Evolutionary conservation across 2,113 vertebrate genomes (phyloP).

Genomic region (Cinclus cinclus): DNA sequence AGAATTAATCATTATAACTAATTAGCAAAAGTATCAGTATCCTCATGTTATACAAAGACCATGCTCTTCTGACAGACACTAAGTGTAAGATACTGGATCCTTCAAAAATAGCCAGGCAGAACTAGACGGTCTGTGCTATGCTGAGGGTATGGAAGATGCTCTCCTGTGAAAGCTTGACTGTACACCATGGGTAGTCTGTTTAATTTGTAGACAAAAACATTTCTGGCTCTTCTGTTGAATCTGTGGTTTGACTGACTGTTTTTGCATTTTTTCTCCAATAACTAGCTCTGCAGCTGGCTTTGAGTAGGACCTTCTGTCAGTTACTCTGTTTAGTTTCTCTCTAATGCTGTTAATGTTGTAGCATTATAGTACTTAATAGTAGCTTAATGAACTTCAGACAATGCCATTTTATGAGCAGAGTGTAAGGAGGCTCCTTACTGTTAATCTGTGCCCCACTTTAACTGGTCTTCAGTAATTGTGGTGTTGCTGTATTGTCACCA

Average conservation of each 20-base stretch:
- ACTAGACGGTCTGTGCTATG: background rate
- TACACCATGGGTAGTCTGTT: background rate
- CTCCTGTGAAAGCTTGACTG: background rate
- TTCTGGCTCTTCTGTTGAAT: background rate
- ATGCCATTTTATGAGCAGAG: background rate
- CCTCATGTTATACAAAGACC: background rate
- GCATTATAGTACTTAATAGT: conserved; percentile 28
- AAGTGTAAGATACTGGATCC: background rate
- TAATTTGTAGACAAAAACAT: background rate
- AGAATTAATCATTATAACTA: background rate
- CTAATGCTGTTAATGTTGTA: conserved; percentile 7
- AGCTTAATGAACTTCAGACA: conserved; percentile 42
- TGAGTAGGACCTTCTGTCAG: background rate
- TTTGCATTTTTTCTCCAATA: background rate
- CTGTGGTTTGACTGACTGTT: conserved; percentile 27
- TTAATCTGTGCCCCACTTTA: background rate
- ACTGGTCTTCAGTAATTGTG: background rate
- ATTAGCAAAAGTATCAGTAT: background rate
- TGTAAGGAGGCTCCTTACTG: background rate
- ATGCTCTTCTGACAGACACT: background rate
- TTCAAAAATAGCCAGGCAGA: background rate
- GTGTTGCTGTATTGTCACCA: background rate
- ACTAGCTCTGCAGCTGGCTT: background rate
- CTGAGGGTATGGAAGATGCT: background rate
- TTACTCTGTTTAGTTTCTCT: conserved; percentile 37